Evolutionary conservation across 2,113 vertebrate genomes (phyloP).

Genomic region (Isichthys henryi): DNA sequence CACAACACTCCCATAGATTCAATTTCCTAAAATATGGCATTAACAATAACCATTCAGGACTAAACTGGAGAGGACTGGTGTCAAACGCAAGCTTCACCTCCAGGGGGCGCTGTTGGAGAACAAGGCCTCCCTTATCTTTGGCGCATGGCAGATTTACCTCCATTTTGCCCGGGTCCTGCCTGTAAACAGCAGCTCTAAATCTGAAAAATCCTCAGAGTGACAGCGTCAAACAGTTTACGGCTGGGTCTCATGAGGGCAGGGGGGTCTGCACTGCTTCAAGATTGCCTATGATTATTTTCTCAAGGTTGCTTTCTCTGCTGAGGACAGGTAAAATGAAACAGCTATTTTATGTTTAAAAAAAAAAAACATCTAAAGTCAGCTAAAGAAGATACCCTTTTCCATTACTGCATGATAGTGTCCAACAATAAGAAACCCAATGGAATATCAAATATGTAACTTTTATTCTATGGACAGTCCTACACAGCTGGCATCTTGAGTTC

Average conservation of each 20-base stretch:
- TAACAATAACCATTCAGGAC: background rate
- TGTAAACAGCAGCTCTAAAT: background rate
- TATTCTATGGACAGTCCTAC: conserved; percentile 24
- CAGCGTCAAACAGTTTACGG: background rate
- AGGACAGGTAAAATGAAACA: background rate
- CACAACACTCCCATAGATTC: background rate
- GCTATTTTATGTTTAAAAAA: background rate
- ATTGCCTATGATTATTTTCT: background rate
- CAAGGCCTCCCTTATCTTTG: background rate
- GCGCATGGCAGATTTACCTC: background rate
- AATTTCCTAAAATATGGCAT: background rate
- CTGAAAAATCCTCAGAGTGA: background rate
- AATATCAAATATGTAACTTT: conserved; percentile 25
- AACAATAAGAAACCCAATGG: background rate
- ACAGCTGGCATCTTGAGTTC: background rate
- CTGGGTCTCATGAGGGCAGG: background rate
- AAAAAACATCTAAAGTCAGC: background rate
- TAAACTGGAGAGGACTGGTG: background rate
- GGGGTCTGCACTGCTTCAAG: background rate
- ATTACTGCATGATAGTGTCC: background rate
- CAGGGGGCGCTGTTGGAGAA: background rate
- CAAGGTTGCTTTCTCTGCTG: background rate
- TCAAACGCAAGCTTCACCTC: background rate
- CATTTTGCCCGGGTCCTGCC: background rate
- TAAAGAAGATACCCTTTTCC: background rate